Evolutionary conservation across 2,888 invertebrate species (phyloP), one percentile per base, ranked within the genome.

Genomic region (Adelphocoris suturalis): DNA sequence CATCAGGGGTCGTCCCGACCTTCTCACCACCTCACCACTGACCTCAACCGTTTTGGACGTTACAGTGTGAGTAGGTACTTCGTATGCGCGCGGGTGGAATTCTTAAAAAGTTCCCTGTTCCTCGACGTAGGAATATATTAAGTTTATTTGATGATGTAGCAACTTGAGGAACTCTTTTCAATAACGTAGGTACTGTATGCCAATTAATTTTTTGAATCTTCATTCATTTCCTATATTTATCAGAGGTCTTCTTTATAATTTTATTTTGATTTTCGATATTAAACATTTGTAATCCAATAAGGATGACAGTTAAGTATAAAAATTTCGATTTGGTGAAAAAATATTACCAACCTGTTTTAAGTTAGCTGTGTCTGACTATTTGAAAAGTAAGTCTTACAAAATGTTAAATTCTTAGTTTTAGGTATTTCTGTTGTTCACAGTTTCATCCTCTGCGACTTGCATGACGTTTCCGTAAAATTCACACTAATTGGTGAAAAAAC

Each of bases 1-100:
- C 82, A 82, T 82, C 82, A 82, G 82, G 16, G 46, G n/a, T 23
- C 68, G 68, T 68, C 27, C 68, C 68, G 68, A 68, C 68, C 68
- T 68, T 68, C 68, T 68, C 68, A 68, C 68, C 68, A 68, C 68
- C 23, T 68, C 68, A 68, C 68, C 68, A 68, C 68, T 68, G 68
- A 68, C 68, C 68, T 68, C 68, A 9, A 68, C 23, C 68, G 68
- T 27, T 68, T 23, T 23, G 68, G 68, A 68, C 68, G 68, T 68
- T 12, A n/a, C 57, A 16, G 37, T 37, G 37, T 37, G 37, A 37
- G 37, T 37, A 37, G 37, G 37, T 37, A 37, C 37, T 7, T 37
- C 7, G 37, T n/a, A n/a, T n/a, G 57, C n/a, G 19, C n/a, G 57
- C 5, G 57, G 19, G 57, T n/a, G 7, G 57, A 57, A 57, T 57